A percentile compares a stretch with the other conserved stretches of the same genome.
phyloP scores from a whole-genome alignment of 1,140 invertebrate genomes.

The Anastatus disparis region DNA sequence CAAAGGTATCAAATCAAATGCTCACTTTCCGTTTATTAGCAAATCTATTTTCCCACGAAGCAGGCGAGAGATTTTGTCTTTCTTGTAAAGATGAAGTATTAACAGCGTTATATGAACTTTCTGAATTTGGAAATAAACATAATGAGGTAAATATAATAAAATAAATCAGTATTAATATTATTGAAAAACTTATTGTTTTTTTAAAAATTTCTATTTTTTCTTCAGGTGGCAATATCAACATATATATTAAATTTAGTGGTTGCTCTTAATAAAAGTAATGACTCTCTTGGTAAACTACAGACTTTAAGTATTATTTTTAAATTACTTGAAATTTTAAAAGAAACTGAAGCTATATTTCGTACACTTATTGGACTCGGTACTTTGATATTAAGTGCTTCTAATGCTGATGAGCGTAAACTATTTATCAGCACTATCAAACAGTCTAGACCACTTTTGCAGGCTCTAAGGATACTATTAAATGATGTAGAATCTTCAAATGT shows the following conservation, averaged over 20 bases:
- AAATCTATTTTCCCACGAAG: conserved; percentile 79
- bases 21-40: conserved; percentile 79
- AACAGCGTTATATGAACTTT: conserved; percentile 67
- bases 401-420: not conserved
- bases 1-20: conserved; percentile 78
- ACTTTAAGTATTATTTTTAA: conserved; percentile 67
- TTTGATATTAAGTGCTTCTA: conserved; percentile 59
- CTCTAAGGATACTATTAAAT: conserved; percentile 11
- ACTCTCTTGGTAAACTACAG: conserved; percentile 61
- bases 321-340: conserved; percentile 57
- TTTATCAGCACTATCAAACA: conserved; percentile 2
- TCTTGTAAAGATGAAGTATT: conserved; percentile 70
- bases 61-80: conserved; percentile 73
- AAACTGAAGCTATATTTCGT: conserved; percentile 25
- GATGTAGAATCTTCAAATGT: conserved; percentile 19
- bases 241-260: conserved; percentile 82
- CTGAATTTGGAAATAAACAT: conserved; percentile 72
- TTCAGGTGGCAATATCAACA: conserved; percentile 67
- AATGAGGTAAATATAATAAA: conserved; percentile 70
- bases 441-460: conserved; percentile 1
- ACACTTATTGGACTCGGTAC: conserved; percentile 77
- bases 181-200: too few relatives aligned
- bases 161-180: too few relatives aligned
- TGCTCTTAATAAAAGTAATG: conserved; percentile 65
- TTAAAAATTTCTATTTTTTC: too few relatives aligned